Conservation (phyloP, 2,888 invertebrate genomes). For the Endomychus coccineus region DNA sequence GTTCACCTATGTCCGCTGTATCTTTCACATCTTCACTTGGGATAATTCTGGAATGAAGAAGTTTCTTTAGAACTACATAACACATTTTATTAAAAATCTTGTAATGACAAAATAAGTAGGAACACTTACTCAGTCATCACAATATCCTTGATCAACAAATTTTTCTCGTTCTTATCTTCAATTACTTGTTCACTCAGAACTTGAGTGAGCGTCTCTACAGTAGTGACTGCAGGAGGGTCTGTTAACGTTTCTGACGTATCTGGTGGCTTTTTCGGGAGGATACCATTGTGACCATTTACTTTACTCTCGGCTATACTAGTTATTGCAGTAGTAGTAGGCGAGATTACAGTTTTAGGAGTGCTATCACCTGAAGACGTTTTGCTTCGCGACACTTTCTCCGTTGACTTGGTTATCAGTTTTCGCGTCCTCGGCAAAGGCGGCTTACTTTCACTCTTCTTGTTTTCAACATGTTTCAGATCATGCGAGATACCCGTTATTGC, state of each 20-base stretch:
- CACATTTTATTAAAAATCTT: too few relatives aligned
- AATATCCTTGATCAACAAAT: too few relatives aligned
- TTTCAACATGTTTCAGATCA: slow-evolving; percentile 22
- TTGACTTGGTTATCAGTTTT: slow-evolving; percentile 33
- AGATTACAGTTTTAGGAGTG: slow-evolving; percentile 22
- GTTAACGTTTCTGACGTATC: slow-evolving; percentile 20
- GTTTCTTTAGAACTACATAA: too few relatives aligned
- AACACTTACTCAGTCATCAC: too few relatives aligned
- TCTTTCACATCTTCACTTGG: too few relatives aligned
- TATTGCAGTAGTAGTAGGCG: slow-evolving; percentile 16
- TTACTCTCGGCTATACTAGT: slow-evolving; percentile 13
- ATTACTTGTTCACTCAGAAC: too few relatives aligned
- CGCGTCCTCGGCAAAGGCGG: slow-evolving; percentile 47
- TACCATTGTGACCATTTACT: slow-evolving; percentile 17
- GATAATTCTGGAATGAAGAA: too few relatives aligned
- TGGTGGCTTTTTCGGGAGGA: slow-evolving; percentile 22
- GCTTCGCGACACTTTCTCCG: slow-evolving; percentile 14
- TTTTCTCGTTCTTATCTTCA: too few relatives aligned
- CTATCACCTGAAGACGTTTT: slow-evolving; percentile 27
- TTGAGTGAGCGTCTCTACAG: too few relatives aligned
- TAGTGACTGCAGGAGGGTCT: too few relatives aligned
- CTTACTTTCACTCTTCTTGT: slow-evolving; percentile 41
- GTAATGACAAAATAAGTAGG: too few relatives aligned
- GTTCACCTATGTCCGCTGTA: too few relatives aligned
- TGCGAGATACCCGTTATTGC: slow-evolving; percentile 68